These are phyloP conservation scores for Kuschelorhynchus macadamiae DNA, from an alignment of 2,888 invertebrate species.

Conservation along the genomic window DNA sequence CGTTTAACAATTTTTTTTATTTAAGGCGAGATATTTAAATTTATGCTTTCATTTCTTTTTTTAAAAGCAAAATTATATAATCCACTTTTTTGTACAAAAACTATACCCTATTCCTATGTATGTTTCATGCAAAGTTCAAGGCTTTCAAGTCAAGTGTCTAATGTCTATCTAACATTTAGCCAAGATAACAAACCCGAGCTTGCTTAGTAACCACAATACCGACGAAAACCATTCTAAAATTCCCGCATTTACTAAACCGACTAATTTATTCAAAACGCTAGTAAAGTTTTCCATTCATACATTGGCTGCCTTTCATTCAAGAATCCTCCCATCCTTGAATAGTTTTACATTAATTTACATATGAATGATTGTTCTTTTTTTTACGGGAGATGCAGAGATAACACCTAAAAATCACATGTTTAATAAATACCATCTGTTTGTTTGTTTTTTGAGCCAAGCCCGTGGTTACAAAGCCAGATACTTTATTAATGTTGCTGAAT, in stretches of 20 bases:
- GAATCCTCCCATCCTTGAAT: slow-evolving; percentile 29
- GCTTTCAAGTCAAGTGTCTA: not conserved
- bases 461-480: not conserved
- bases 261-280: slow-evolving; percentile 26
- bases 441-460: not conserved
- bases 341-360: slow-evolving; percentile 43
- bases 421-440: no score
- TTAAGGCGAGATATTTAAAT: no score
- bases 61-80: no score
- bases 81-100: no score
- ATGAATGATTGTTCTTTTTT: slow-evolving; percentile 15
- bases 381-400: not conserved
- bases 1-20: no score
- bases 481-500: no score
- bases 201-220: slow-evolving; percentile 16
- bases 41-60: no score
- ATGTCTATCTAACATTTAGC: no score
- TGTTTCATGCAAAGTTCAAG: slow-evolving; percentile 23
- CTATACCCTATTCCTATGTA: no score
- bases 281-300: slow-evolving; percentile 35
- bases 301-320: slow-evolving; percentile 40
- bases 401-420: not conserved
- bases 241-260: slow-evolving; percentile 15
- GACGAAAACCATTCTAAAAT: slow-evolving; percentile 12
- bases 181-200: not conserved